phyloP scores from a whole-genome alignment of 1,140 invertebrate genomes.

The Liolophura sinensis region DNA sequence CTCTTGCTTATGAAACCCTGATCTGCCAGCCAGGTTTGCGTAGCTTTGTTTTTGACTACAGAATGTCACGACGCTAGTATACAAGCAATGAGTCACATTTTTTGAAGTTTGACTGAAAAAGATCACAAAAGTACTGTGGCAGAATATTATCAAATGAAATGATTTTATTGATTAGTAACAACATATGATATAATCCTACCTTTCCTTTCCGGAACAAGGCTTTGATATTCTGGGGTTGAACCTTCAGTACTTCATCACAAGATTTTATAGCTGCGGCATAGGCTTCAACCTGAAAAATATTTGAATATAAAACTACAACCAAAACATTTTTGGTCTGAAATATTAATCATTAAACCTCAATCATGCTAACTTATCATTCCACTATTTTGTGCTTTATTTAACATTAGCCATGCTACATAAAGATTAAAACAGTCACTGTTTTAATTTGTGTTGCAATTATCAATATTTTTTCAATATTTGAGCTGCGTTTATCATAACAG shows the following conservation, averaged over 20 bases:
- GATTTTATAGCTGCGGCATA: constrained; percentile 81
- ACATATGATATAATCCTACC: constrained; percentile 44
- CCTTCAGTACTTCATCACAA: constrained; percentile 76
- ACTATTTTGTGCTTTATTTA: too few relatives aligned
- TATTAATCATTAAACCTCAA: too few relatives aligned
- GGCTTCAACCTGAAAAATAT: constrained; percentile 63
- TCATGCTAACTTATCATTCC: too few relatives aligned
- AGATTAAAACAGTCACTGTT: too few relatives aligned
- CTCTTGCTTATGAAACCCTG: too few relatives aligned
- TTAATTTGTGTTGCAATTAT: too few relatives aligned
- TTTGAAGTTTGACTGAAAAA: background rate
- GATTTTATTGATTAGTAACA: background rate
- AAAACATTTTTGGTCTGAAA: too few relatives aligned
- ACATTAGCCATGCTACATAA: too few relatives aligned
- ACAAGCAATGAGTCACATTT: background rate
- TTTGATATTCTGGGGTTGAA: constrained; percentile 86
- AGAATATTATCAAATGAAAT: background rate
- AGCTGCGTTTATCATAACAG: too few relatives aligned
- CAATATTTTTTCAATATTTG: too few relatives aligned
- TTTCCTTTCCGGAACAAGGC: constrained; percentile 86
- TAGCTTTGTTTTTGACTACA: too few relatives aligned
- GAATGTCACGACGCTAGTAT: background rate
- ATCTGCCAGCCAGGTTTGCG: too few relatives aligned
- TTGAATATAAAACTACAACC: constrained; percentile 11
- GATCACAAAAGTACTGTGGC: background rate